A percentile compares a stretch with the other conserved stretches of the same genome.
These are phyloP conservation scores for Mus spicilegus DNA, from an alignment of 2,113 vertebrate species.

Conservation along the genomic window DNA sequence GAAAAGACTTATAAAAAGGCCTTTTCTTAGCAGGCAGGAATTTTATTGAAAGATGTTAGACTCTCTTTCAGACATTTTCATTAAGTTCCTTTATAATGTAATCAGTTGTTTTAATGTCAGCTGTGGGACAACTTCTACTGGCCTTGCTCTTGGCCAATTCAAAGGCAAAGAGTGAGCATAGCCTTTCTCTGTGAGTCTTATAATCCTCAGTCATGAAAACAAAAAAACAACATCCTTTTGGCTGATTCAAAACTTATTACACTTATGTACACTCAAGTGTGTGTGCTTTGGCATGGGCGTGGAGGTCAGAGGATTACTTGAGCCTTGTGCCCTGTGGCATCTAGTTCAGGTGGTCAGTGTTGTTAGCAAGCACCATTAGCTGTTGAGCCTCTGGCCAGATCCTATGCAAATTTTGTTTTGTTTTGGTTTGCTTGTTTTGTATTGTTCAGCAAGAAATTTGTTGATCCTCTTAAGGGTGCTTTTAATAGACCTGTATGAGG, in stretches of 20 bases:
- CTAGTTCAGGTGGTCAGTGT: background rate
- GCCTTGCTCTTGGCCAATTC: background rate
- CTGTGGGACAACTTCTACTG: background rate
- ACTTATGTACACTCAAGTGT: background rate
- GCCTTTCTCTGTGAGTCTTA: background rate
- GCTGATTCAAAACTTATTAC: background rate
- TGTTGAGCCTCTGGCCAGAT: background rate
- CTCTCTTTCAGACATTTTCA: background rate
- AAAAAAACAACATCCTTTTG: conserved; percentile 8
- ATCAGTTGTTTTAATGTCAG: background rate
- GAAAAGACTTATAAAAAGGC: background rate
- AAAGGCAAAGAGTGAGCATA: background rate
- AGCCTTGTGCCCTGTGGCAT: background rate
- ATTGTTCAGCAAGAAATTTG: background rate
- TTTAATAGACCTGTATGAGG: conserved; percentile 1
- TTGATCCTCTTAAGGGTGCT: background rate
- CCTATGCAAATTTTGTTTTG: background rate
- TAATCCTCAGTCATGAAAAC: conserved; percentile 36
- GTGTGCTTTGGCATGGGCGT: background rate
- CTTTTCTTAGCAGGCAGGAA: conserved; percentile 38
- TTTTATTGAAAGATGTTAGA: conserved; percentile 26
- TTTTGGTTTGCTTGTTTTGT: background rate
- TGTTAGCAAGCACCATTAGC: background rate
- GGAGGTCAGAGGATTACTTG: background rate
- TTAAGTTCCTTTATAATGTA: conserved; percentile 24